phyloP scores from a whole-genome alignment of 2,113 vertebrate species.

The Syngnathoides biaculeatus region DNA sequence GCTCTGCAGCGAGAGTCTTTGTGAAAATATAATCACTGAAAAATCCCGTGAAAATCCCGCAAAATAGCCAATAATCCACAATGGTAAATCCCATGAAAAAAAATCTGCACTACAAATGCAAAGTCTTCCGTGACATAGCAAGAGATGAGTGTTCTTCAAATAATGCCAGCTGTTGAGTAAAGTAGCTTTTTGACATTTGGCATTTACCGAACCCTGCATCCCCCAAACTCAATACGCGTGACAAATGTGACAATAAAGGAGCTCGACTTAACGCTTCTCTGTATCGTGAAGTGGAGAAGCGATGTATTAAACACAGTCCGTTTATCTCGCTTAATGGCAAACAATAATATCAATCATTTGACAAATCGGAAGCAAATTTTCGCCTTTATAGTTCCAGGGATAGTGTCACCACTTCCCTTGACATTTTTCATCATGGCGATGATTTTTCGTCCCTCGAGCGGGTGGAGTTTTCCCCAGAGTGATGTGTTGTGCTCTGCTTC shows the following conservation, averaged over 20 bases:
- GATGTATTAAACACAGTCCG: background rate
- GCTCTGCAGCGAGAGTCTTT: no score
- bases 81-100: no score
- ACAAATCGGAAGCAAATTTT: slow-evolving; percentile 4
- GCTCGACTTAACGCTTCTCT: background rate
- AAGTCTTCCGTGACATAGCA: no score
- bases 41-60: no score
- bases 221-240: background rate
- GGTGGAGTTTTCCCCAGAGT: background rate
- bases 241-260: background rate
- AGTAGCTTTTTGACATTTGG: background rate
- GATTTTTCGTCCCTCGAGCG: background rate
- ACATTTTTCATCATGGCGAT: background rate
- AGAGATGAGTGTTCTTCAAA: background rate
- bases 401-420: background rate
- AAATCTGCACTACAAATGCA: no score
- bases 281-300: background rate
- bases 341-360: background rate
- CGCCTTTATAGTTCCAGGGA: background rate
- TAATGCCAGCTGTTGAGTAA: background rate
- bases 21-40: no score
- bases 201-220: background rate
- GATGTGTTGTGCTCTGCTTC: slow-evolving; percentile 7
- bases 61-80: no score
- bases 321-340: background rate